These are phyloP conservation scores for Peucedramus taeniatus DNA, from an alignment of 2,113 vertebrate species.

Conservation along the genomic window DNA sequence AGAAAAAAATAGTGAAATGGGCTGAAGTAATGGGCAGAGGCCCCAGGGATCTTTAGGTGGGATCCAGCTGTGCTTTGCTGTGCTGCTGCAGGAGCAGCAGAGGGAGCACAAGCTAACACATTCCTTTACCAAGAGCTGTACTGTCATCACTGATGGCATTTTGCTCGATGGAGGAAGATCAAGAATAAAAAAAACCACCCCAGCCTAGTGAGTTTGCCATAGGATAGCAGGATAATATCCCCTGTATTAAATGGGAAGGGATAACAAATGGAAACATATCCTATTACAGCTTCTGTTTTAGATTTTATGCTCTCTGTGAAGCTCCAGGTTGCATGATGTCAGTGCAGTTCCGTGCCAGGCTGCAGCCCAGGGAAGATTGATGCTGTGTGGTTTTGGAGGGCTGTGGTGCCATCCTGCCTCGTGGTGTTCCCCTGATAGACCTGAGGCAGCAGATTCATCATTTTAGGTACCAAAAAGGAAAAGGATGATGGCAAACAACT, in stretches of 20 bases:
- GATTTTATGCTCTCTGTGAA: not conserved
- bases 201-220: not conserved
- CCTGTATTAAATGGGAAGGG: not conserved
- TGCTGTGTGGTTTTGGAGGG: not conserved
- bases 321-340: constrained; percentile 9
- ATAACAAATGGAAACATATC: not conserved
- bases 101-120: constrained; percentile 64
- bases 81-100: constrained; percentile 52
- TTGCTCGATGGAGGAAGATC: not conserved
- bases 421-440: not conserved
- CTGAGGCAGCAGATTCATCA: not conserved
- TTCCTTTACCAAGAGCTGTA: not conserved
- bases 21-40: not conserved
- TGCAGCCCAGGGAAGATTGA: not conserved
- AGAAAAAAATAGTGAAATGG: not conserved
- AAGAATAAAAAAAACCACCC: not conserved
- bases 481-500: not conserved
- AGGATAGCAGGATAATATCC: not conserved
- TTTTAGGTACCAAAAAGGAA: not conserved
- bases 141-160: not conserved
- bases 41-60: not conserved
- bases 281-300: not conserved
- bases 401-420: not conserved
- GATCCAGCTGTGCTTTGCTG: constrained; percentile 11
- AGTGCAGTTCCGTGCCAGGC: not conserved